Percentiles rank a stretch among this genome's conserved stretches.
These are phyloP conservation scores for Noctua janthina DNA, from an alignment of 2,888 invertebrate genomes.

Conservation along the genomic window DNA sequence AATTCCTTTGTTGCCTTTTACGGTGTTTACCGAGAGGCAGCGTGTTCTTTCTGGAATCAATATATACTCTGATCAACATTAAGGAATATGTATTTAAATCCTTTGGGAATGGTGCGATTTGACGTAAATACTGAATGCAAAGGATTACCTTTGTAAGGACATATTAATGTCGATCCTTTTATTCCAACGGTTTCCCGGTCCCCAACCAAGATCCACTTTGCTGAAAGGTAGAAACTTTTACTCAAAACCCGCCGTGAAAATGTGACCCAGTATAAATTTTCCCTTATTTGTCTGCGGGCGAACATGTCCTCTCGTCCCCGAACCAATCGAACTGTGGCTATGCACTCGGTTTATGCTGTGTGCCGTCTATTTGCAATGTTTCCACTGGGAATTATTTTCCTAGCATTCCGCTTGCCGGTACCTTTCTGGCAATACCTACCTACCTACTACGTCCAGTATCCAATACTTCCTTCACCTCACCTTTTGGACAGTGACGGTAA, in stretches of 20 bases:
- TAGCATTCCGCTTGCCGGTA: constrained; percentile 65
- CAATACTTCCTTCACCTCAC: constrained; percentile 34
- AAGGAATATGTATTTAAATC: not conserved
- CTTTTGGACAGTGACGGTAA: constrained; percentile 31
- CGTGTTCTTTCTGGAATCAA: not conserved
- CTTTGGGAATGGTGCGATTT: not conserved
- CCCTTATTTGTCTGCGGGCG: constrained; percentile 57
- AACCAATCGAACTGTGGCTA: constrained; percentile 70
- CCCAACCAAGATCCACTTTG: constrained; percentile 16
- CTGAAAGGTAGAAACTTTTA: constrained; percentile 48
- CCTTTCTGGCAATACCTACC: constrained; percentile 12
- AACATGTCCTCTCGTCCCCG: constrained; percentile 43
- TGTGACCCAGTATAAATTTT: constrained; percentile 55
- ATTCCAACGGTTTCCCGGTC: not conserved
- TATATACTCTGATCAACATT: not conserved
- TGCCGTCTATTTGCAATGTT: constrained; percentile 68
- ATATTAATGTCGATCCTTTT: constrained; percentile 9
- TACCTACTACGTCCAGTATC: constrained; percentile 16
- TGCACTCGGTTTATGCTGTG: constrained; percentile 64
- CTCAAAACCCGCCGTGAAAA: constrained; percentile 42
- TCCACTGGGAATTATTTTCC: constrained; percentile 76
- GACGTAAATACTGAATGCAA: not conserved
- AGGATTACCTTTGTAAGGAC: not conserved
- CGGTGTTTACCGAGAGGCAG: not conserved
- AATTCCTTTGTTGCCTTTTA: not conserved